A percentile compares a stretch with the other conserved stretches of the same genome.
These are phyloP conservation scores for Nerophis ophidion DNA, from an alignment of 2,113 vertebrate genomes.

Conservation along the genomic window DNA sequence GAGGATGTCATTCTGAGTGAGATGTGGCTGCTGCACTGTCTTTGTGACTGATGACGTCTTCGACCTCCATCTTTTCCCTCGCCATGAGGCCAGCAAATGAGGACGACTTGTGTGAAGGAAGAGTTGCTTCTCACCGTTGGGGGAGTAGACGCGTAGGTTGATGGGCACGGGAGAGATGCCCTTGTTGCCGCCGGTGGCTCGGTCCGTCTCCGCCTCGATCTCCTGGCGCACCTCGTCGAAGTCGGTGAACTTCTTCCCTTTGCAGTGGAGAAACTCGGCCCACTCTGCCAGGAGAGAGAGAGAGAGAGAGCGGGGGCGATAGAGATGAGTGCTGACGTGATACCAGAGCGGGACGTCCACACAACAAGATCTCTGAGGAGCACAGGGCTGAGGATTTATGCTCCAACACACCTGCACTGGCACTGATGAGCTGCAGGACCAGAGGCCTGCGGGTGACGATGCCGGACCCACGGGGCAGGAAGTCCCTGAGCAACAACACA, in stretches of 20 bases:
- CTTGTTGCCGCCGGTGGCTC: slow-evolving; percentile 88
- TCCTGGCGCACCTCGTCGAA: slow-evolving; percentile 91
- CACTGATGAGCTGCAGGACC: slow-evolving; percentile 75
- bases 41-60: no score
- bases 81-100: no score
- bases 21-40: no score
- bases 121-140: slow-evolving; percentile 74
- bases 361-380: slow-evolving; percentile 7
- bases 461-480: slow-evolving; percentile 76
- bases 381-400: slow-evolving; percentile 28
- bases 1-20: no score
- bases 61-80: no score
- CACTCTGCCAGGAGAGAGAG: slow-evolving; percentile 71
- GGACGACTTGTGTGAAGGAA: neutral
- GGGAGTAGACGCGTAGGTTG: slow-evolving; percentile 86
- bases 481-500: slow-evolving; percentile 63
- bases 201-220: slow-evolving; percentile 91
- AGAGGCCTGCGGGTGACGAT: slow-evolving; percentile 74
- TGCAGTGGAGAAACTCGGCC: slow-evolving; percentile 94
- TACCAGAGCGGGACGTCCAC: slow-evolving; percentile 12
- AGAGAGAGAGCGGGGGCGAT: slow-evolving; percentile 1
- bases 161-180: slow-evolving; percentile 92
- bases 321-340: slow-evolving; percentile 24
- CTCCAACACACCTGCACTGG: slow-evolving; percentile 63
- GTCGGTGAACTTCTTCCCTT: slow-evolving; percentile 90